Conservation (phyloP, 2,888 invertebrate genomes). For the Drosophila mimetica region DNA sequence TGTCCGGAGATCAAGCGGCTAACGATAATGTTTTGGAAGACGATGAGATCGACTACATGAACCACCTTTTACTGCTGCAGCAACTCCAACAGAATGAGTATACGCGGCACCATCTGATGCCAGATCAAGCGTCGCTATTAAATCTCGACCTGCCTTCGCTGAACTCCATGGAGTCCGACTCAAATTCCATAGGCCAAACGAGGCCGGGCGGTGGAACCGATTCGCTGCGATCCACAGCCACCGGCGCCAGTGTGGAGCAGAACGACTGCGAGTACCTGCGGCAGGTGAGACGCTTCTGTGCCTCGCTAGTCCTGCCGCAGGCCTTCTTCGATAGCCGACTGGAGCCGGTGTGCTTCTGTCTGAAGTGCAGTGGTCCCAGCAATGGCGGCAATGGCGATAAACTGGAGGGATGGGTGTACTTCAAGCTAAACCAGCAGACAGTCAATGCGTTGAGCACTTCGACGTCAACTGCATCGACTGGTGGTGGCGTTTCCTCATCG, state of each 20-base stretch:
- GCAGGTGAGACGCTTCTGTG: constrained; percentile 83
- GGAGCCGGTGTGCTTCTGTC: constrained; percentile 83
- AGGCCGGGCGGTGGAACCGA: constrained; percentile 63
- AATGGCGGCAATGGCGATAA: constrained; percentile 75
- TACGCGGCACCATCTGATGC: constrained; percentile 71
- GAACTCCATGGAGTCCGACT: constrained; percentile 63
- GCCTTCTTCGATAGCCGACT: constrained; percentile 81
- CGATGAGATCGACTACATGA: constrained; percentile 71
- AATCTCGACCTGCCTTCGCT: constrained; percentile 67
- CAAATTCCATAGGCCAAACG: constrained; percentile 64
- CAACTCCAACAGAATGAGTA: constrained; percentile 79
- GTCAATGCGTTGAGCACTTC: constrained; percentile 74
- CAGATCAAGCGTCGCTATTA: constrained; percentile 61
- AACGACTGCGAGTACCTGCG: constrained; percentile 84
- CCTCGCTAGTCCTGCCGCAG: constrained; percentile 83
- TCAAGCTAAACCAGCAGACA: constrained; percentile 83
- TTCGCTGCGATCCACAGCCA: constrained; percentile 78
- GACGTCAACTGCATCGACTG: constrained; percentile 51
- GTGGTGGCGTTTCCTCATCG: constrained; percentile 36
- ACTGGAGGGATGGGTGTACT: constrained; percentile 84
- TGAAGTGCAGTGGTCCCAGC: constrained; percentile 71
- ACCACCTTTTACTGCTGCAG: constrained; percentile 72
- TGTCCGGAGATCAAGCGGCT: constrained; percentile 49
- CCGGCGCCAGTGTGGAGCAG: constrained; percentile 74
- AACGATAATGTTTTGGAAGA: constrained; percentile 64